These are phyloP conservation scores for Cryptomyrus ogoouensis DNA, from an alignment of 2,113 vertebrate genomes.

Conservation along the genomic window DNA sequence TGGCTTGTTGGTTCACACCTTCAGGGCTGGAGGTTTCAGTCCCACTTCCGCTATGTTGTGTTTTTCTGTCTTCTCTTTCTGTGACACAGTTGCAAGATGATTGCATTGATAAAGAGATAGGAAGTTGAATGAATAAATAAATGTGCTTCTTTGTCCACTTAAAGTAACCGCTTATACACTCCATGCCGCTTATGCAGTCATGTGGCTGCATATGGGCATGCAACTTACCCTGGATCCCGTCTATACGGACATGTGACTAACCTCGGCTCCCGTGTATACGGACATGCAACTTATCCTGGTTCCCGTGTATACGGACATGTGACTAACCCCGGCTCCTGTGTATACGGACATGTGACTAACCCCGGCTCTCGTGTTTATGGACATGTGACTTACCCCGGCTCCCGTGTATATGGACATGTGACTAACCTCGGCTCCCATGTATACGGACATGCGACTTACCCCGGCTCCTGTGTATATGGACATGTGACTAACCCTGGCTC, in stretches of 20 bases:
- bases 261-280: not conserved
- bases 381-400: not conserved
- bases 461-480: not conserved
- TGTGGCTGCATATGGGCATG: not conserved
- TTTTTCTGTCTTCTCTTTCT: not conserved
- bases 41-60: not conserved
- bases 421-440: not conserved
- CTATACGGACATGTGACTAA: not conserved
- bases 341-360: not conserved
- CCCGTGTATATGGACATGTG: not conserved
- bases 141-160: not conserved
- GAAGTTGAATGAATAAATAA: not conserved
- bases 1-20: not conserved
- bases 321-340: not conserved
- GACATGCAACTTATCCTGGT: not conserved
- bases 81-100: not conserved
- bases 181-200: not conserved
- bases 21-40: not conserved
- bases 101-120: not conserved
- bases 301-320: not conserved
- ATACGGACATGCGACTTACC: not conserved
- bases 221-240: not conserved
- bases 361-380: not conserved
- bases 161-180: not conserved
- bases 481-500: not conserved